Base-by-base conservation (phyloP, 92 coral and sea anemone species). In the Nematostella vectensis region DNA sequence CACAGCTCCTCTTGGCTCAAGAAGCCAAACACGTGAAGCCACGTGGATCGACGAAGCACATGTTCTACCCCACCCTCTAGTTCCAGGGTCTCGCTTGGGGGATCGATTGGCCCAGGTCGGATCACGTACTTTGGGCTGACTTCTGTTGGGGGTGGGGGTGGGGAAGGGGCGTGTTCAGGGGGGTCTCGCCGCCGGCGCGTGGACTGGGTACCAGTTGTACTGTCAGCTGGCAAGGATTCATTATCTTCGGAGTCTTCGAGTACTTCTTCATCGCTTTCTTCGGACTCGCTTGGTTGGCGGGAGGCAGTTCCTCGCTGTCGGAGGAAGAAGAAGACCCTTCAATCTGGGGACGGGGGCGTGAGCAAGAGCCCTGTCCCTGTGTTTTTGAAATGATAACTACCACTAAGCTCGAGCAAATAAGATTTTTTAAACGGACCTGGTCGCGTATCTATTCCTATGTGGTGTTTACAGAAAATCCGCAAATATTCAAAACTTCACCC, bases 71-170 rank as follows among this genome's bases (percentile, higher is more conserved):
- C 93, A 52, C 59, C 70, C 33, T 75, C 82, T 27, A 76, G 45
- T 20, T 58, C 16, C 12, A 93, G 70, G n/a, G 79, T 62, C 47
- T 93, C 85, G 6, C 88, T 68, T 27, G 96, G 88, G 10, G 99
- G 77, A 38, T 72, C 63, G 24, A 76, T 62, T 47, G 96, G 99
- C 43, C 88, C 83, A 19, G 99, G 99, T 4, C 99, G 79, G 58
- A 93, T 73, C 28, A 93, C 77, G 54, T 77, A 77, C 50, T 80
- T 93, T 1, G 99, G 88, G 9, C 31, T 36, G 12, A 93, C 79
- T 62, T 93, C 99, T 49, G 75, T 76, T 31, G 99, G 99, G 22
- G 99, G 96, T 31, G 79, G 85, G 30, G 80, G 72, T 22, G 94
- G 93, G 23, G 72, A 58, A 16, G 80, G 63, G 29, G 88, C 81